Evolutionary conservation across 2,113 vertebrate species (phyloP).

Genomic region (Malurus elegans): DNA sequence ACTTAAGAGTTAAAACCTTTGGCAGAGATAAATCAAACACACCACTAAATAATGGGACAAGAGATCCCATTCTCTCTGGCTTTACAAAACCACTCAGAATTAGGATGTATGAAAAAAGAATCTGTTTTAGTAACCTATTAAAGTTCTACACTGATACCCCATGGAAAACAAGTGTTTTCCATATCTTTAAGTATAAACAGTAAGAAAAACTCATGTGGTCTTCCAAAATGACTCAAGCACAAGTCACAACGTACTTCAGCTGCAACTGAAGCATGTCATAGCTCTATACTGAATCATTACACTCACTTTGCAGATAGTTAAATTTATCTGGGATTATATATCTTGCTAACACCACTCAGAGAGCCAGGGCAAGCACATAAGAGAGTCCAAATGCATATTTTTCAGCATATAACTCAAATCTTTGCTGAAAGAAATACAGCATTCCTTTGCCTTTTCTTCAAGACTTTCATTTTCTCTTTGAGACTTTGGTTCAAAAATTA

Average conservation of each 20-base stretch:
- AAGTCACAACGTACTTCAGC: background rate
- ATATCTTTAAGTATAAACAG: background rate
- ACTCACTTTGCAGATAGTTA: background rate
- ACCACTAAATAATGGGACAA: background rate
- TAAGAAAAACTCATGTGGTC: background rate
- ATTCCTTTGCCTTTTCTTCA: background rate
- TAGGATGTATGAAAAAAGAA: background rate
- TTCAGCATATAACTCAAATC: background rate
- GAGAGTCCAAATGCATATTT: background rate
- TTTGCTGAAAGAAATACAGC: background rate
- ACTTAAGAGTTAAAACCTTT: background rate
- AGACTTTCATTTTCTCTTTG: background rate
- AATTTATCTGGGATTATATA: background rate
- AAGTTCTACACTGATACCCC: background rate
- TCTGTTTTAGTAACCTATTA: background rate
- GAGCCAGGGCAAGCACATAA: background rate
- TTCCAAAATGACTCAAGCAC: background rate
- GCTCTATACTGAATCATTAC: background rate
- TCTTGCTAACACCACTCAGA: background rate
- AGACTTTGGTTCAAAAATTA: background rate
- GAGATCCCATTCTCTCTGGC: background rate
- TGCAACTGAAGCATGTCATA: background rate
- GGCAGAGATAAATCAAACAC: background rate
- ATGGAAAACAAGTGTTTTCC: constrained; percentile 1
- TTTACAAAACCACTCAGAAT: background rate